Percentiles rank a stretch among this genome's conserved stretches.
These are phyloP conservation scores for Neomonachus schauinslandi DNA, from an alignment of 2,113 vertebrate species.

Conservation along the genomic window DNA sequence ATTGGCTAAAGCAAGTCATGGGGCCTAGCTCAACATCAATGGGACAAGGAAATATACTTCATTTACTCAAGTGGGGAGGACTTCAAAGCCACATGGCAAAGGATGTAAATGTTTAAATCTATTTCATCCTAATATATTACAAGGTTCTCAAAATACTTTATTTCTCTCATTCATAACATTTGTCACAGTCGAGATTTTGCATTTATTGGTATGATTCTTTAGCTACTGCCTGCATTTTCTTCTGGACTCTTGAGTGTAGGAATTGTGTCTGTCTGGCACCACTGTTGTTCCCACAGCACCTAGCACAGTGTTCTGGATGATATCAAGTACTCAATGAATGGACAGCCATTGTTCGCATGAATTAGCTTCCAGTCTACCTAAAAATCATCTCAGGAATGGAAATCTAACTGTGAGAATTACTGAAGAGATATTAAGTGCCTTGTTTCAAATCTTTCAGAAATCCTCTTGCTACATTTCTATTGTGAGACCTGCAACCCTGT, in stretches of 20 bases:
- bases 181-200: not conserved
- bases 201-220: not conserved
- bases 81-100: not conserved
- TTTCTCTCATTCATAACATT: not conserved
- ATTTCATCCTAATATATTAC: not conserved
- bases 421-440: not conserved
- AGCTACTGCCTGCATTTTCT: not conserved
- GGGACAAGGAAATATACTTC: not conserved
- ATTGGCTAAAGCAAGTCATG: not conserved
- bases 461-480: constrained; percentile 79
- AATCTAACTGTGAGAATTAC: not conserved
- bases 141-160: not conserved
- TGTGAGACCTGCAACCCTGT: constrained; percentile 81
- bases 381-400: not conserved
- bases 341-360: not conserved
- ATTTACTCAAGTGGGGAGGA: not conserved
- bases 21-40: not conserved
- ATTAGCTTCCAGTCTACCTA: not conserved
- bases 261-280: not conserved
- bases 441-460: constrained; percentile 74
- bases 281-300: not conserved
- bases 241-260: not conserved
- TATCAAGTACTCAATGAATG: not conserved
- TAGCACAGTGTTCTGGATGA: not conserved
- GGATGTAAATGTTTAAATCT: not conserved